Evolutionary conservation across 1,140 invertebrate species (phyloP), one percentile per base, ranked within the genome.

Genomic region (Myzus persicae): DNA sequence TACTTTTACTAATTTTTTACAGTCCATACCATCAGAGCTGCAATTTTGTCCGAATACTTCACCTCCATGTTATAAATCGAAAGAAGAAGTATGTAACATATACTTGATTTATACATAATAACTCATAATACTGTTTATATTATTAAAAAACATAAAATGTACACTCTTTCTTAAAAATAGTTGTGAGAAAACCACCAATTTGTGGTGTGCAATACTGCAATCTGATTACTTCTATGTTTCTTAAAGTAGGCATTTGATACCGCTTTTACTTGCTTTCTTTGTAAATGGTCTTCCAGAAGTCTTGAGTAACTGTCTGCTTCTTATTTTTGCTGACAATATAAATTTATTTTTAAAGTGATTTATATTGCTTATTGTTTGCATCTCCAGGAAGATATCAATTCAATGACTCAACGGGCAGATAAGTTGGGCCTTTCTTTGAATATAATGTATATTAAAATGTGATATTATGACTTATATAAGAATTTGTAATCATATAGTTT

Each of bases 1-100:
- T 93, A 88, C 93, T 51, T 94, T 94, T 94, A 94, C 94, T 94
- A 40, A 40, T 94, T 94, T 94, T 94, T 96, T 97, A 94, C 95
- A 98, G 98, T 99, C 98, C 5, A 99, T 99, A 94, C 99, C 99
- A 93, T 97, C 98, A 87, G 99, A 99, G 95, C 99, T 99, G 98
- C 98, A 99, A 95, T 99, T 99, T 96, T 99, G 99, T 95, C 98
- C 99, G 1, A 99, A 99, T 96, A 98, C 98, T 51, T 99, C 98
- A 96, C 99, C 99, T 88, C 98, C 99, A 1, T 99, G 99, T 95
- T 99, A 99, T 95, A 99, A 99, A 96, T 99, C 98, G 26, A 98
- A 99, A 96, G 99, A 99, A 96, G 99, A 99, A 95, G 97, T 97
- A 95, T 94, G 94, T 94, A 93, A 48, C 22, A 36, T 90, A 67